Evolutionary conservation across 2,797 vertebrate genomes (phyloP), one percentile per base, ranked within the genome.

Genomic region (Enteromius fasciolatus): DNA sequence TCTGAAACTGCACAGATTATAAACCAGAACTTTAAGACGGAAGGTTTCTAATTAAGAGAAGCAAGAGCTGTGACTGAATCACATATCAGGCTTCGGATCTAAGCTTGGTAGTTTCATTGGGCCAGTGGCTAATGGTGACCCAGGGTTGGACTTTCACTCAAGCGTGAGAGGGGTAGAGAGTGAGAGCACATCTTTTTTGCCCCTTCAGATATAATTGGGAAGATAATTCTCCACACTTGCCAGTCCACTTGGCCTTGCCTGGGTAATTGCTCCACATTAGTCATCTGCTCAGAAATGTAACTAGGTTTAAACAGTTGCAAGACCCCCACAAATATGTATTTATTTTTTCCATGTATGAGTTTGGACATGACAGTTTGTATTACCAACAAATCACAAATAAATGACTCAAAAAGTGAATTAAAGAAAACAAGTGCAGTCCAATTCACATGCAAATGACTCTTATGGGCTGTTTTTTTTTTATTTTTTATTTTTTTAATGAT

Each of bases 31-130:
- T 67, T 75, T 4, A 28, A 74, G 41, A 33, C 7, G 2, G 50
- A 23, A 61, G 70, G 57, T 84, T 73, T 89, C 83, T 87, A 86
- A 88, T 88, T 88, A 86, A 74, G 17, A 10, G 64, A 84, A 83
- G 76, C 48, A 83, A 18, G 79, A 12, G 46, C 73, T 74, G 64
- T 67, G 73, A 79, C 64, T 72, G 84, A 87, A 80, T 82, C 66
- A 88, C 74, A 84, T 78, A 82, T 83, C 64, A 57, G 54, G 83
- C 74, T 85, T 84, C 52, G 64, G 70, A 86, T 83, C 77, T 70
- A 64, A 78, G 54, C 78, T 57, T 66, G 74, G 63, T 69, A 33
- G 31, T 83, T 86, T 78, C 76, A 78, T 78, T 82, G 82, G 86
- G 44, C 84, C 81, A 44, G 46, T 77, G 44, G 81, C 46, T 77